Evolutionary conservation across 1,140 invertebrate genomes (phyloP).

Genomic region (Apis dorsata): DNA sequence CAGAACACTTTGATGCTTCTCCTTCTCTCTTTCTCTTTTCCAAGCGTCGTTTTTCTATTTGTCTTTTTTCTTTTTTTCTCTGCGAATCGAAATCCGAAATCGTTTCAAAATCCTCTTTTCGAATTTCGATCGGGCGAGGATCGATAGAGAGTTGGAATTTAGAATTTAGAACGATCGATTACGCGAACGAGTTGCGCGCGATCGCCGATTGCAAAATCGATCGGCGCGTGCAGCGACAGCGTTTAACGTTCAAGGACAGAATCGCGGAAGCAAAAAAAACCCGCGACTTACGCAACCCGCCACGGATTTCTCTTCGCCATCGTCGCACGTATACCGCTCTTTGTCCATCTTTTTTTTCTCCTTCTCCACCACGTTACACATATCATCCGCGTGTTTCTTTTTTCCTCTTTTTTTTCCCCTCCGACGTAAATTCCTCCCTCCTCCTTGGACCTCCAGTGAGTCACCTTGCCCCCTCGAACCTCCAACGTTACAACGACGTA

Average conservation of each 20-base stretch:
- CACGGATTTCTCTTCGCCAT: background rate
- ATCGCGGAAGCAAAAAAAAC: constrained; percentile 39
- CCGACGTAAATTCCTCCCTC: too few species aligned
- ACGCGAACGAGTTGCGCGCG: constrained; percentile 25
- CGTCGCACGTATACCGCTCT: background rate
- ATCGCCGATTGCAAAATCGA: constrained; percentile 48
- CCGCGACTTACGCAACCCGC: background rate
- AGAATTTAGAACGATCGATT: constrained; percentile 37
- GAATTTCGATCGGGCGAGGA: background rate
- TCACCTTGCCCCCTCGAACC: background rate
- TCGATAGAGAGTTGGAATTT: background rate
- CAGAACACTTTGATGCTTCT: background rate
- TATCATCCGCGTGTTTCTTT: background rate
- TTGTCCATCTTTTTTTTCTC: background rate
- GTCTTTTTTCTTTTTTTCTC: too few species aligned
- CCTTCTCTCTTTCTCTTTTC: accelerated
- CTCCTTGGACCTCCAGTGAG: too few species aligned
- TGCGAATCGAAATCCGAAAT: too few species aligned
- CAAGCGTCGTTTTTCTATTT: background rate
- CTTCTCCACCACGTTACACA: too few species aligned
- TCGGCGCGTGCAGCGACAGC: background rate
- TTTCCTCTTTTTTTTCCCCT: background rate
- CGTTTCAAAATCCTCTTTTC: background rate
- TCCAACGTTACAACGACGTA: too few species aligned
- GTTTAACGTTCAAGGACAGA: constrained; percentile 64